Evolutionary conservation across 64 coral and sea anemone genomes (phyloP).

Genomic region (Exaiptasia diaphana): DNA sequence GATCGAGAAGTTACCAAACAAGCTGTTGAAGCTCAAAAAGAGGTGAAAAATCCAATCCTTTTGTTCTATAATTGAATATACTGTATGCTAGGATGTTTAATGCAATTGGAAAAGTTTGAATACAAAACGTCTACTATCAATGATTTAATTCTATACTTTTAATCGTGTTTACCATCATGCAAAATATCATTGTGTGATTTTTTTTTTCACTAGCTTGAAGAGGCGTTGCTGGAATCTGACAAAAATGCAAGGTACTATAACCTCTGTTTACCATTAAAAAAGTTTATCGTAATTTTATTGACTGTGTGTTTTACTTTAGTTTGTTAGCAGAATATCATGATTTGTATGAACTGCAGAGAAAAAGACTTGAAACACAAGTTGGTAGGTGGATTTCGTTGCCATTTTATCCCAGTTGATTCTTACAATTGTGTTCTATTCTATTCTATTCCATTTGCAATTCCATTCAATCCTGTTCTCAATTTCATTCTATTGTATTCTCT

Average conservation of each 20-base stretch:
- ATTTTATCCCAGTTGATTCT: too few species aligned
- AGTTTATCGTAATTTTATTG: background rate
- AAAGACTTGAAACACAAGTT: constrained; percentile 74
- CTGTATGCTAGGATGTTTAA: background rate
- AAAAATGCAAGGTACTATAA: constrained; percentile 83
- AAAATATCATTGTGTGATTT: background rate
- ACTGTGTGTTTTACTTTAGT: constrained; percentile 13
- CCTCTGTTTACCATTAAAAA: background rate
- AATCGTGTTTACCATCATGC: background rate
- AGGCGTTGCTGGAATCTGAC: constrained; percentile 86
- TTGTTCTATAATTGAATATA: background rate
- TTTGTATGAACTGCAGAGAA: constrained; percentile 91
- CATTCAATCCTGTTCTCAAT: too few species aligned
- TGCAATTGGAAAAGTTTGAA: too few species aligned
- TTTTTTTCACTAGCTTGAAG: constrained; percentile 58
- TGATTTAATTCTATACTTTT: too few species aligned
- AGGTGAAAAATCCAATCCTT: constrained; percentile 34
- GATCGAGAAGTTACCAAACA: constrained; percentile 93
- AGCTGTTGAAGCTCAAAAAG: constrained; percentile 68
- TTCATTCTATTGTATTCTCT: too few species aligned
- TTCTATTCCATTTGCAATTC: too few species aligned
- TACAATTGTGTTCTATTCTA: too few species aligned
- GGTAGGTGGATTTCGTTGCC: too few species aligned
- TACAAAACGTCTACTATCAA: too few species aligned
- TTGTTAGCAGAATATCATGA: constrained; percentile 94